Percentiles rank a stretch among this genome's conserved stretches.
These are phyloP conservation scores for Geococcyx californianus DNA, from an alignment of 2,113 vertebrate species.

Conservation along the genomic window DNA sequence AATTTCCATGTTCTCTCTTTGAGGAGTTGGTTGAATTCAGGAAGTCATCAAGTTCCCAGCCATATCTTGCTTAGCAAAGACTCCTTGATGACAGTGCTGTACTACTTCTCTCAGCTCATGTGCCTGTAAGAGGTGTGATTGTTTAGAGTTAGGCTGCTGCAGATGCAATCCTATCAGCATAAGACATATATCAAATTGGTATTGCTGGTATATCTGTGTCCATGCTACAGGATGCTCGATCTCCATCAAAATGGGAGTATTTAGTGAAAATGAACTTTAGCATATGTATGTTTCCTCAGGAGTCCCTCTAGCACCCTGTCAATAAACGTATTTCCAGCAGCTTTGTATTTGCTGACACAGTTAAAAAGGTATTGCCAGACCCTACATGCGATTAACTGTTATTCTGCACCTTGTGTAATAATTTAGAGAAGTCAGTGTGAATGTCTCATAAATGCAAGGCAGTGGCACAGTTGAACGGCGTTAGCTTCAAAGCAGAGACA, in stretches of 20 bases:
- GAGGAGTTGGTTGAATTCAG: constrained; percentile 38
- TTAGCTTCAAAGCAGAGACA: background rate
- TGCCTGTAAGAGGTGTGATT: background rate
- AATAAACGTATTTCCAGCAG: background rate
- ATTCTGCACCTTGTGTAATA: background rate
- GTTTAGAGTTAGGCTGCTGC: background rate
- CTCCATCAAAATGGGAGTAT: background rate
- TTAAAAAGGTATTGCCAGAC: background rate
- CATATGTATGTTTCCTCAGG: background rate
- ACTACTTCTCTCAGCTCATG: background rate
- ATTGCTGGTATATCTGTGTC: background rate
- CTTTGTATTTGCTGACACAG: background rate
- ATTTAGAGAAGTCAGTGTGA: background rate
- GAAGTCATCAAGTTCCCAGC: constrained; percentile 1
- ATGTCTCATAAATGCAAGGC: background rate
- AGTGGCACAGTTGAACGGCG: background rate
- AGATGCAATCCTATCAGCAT: background rate
- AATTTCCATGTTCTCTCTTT: constrained; percentile 5
- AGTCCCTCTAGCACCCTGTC: background rate
- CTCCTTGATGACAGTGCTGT: background rate
- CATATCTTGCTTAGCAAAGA: background rate
- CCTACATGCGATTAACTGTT: background rate
- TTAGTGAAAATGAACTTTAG: background rate
- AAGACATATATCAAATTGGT: background rate
- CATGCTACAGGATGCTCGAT: background rate